Conservation (phyloP, 23 tunicate species). For the Oikopleura dioica region DNA sequence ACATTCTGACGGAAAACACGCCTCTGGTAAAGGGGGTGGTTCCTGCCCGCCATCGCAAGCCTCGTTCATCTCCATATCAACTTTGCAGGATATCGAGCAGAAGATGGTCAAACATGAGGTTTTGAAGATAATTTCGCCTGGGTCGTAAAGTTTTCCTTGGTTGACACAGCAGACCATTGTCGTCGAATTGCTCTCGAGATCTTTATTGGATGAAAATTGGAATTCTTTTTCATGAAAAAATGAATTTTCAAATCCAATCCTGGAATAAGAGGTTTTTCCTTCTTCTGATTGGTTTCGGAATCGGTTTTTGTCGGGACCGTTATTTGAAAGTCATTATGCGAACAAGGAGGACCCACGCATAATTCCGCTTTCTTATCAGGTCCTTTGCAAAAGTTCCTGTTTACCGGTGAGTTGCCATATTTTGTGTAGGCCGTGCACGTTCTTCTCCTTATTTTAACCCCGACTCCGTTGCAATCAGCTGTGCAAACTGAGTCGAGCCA, state of each 20-base stretch:
- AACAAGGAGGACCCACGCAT: background rate
- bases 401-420: too few relatives aligned
- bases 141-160: background rate
- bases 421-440: too few relatives aligned
- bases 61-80: background rate
- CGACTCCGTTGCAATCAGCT: background rate
- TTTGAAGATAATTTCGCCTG: background rate
- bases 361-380: background rate
- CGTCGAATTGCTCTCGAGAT: background rate
- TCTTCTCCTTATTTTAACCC: background rate
- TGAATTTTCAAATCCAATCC: too few relatives aligned
- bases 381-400: too few relatives aligned
- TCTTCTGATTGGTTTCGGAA: too few relatives aligned
- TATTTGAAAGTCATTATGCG: background rate
- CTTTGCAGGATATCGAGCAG: background rate
- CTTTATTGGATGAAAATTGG: too few relatives aligned
- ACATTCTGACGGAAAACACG: background rate
- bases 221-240: too few relatives aligned
- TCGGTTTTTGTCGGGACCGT: background rate
- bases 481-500: background rate
- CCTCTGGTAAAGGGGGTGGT: background rate
- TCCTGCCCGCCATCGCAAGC: background rate
- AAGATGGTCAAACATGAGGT: background rate
- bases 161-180: background rate
- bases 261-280: too few relatives aligned